phyloP scores from a whole-genome alignment of 2,113 vertebrate species.

The Onychostoma macrolepis region DNA sequence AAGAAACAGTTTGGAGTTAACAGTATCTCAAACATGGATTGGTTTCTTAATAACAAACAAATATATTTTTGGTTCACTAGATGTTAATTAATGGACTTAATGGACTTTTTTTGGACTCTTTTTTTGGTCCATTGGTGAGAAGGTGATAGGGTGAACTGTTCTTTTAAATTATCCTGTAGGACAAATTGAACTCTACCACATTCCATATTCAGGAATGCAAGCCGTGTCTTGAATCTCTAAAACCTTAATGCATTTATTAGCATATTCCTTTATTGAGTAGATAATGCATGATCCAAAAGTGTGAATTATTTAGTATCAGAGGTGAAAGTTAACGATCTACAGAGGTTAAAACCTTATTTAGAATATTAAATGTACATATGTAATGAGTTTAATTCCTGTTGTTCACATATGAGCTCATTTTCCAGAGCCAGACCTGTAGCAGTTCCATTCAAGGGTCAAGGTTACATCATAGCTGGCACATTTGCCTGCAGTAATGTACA shows the following conservation, averaged over 20 bases:
- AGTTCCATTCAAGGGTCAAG: neutral
- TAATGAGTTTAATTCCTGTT: conserved; percentile 5
- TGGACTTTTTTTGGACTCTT: neutral
- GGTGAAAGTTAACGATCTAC: conserved; percentile 7
- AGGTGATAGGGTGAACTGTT: neutral
- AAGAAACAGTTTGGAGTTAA: too few species aligned
- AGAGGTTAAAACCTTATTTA: conserved; percentile 15
- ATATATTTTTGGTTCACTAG: too few species aligned
- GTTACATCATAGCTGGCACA: conserved; percentile 27
- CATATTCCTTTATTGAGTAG: neutral
- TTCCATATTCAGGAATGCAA: neutral
- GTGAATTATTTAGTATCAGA: neutral
- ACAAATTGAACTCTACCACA: neutral
- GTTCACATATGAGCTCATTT: conserved; percentile 18
- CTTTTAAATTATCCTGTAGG: neutral
- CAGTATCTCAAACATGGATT: too few species aligned
- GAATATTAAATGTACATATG: conserved; percentile 9
- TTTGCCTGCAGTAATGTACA: neutral
- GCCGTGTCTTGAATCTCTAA: neutral
- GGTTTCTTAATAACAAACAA: too few species aligned
- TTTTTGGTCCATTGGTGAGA: neutral
- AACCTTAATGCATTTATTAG: conserved; percentile 17
- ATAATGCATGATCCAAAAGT: conserved; percentile 6
- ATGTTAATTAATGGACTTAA: neutral
- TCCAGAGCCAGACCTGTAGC: conserved; percentile 9